phyloP scores from a whole-genome alignment of 2,797 vertebrate genomes.

The Hydrophis major region DNA sequence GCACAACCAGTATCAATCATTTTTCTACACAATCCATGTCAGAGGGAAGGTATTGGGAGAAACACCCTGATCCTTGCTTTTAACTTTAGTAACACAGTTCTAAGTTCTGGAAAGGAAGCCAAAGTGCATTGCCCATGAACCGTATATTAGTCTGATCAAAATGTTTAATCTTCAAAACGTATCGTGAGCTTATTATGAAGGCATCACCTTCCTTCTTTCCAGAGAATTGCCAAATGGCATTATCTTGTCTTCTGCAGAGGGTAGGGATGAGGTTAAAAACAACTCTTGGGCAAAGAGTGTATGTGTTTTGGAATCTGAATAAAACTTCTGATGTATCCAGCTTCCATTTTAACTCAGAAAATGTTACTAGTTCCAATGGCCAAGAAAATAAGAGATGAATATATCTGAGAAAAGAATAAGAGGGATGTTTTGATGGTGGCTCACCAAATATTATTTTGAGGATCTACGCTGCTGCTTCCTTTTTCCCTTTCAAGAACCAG shows the following conservation, averaged over 20 bases:
- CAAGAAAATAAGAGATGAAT: not conserved
- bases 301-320: not conserved
- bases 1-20: constrained; percentile 46
- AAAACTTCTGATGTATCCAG: not conserved
- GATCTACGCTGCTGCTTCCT: not conserved
- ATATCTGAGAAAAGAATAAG: not conserved
- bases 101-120: constrained; percentile 50
- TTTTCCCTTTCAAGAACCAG: not conserved
- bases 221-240: not conserved
- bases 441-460: not conserved
- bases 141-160: constrained; percentile 42
- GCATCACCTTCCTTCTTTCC: not conserved
- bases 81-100: constrained; percentile 55
- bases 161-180: constrained; percentile 43
- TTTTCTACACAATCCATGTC: constrained; percentile 36
- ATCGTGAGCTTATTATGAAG: not conserved
- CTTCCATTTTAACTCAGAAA: not conserved
- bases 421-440: not conserved
- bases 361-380: not conserved
- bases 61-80: constrained; percentile 18
- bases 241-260: not conserved
- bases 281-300: too few relatives aligned
- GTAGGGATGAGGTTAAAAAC: not conserved
- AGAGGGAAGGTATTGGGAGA: constrained; percentile 29
- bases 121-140: constrained; percentile 49